Conservation (phyloP, 2,797 vertebrate genomes). For the Rhodeus uyekii region DNA sequence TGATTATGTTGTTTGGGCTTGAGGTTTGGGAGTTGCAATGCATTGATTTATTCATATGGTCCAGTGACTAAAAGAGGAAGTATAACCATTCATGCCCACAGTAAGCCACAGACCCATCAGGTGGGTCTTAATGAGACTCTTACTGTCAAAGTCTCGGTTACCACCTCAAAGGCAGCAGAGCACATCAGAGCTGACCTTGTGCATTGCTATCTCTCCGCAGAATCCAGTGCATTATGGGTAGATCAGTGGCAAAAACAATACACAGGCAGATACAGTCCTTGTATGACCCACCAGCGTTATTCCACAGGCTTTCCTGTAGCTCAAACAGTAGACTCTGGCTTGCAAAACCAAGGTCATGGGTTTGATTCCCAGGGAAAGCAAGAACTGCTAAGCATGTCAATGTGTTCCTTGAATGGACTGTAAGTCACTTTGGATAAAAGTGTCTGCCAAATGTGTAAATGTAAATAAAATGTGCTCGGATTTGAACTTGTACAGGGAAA, state of each 20-base stretch:
- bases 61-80: conserved; percentile 46
- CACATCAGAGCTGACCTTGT: conserved; percentile 21
- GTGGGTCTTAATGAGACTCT: conserved; percentile 38
- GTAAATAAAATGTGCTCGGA: not conserved
- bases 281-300: no score
- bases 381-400: no score
- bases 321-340: no score
- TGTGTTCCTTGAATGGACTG: no score
- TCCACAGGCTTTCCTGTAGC: no score
- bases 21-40: conserved; percentile 31
- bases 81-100: conserved; percentile 17
- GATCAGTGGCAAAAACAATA: conserved; percentile 12
- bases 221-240: conserved; percentile 19
- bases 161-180: conserved; percentile 5
- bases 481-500: conserved; percentile 7
- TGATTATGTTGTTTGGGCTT: conserved; percentile 28
- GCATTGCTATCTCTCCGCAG: not conserved
- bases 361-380: no score
- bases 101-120: not conserved
- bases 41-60: conserved; percentile 37
- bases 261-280: not conserved
- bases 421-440: no score
- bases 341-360: no score
- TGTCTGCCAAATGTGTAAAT: no score
- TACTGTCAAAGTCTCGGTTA: conserved; percentile 23